Evolutionary conservation across 2,113 vertebrate species (phyloP).

Genomic region (Microcebus murinus): DNA sequence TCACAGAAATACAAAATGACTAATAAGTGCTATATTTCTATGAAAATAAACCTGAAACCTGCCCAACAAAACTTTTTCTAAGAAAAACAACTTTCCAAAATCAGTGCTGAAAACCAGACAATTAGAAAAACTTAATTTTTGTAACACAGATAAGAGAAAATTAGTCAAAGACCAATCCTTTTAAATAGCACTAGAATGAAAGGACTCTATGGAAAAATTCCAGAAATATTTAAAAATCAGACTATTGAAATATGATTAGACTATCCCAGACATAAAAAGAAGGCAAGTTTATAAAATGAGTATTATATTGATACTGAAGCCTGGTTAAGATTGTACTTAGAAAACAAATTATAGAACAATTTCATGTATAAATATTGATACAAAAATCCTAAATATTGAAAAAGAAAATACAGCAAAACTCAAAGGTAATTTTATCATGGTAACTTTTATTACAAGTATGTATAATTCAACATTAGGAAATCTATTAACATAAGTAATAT

Average conservation of each 20-base stretch:
- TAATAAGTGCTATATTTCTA: neutral
- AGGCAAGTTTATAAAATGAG: neutral
- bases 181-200: neutral
- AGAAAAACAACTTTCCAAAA: neutral
- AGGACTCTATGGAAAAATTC: neutral
- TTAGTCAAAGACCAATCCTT: conserved; percentile 1
- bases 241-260: neutral
- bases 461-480: conserved; percentile 9
- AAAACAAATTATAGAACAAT: neutral
- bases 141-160: neutral
- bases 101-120: neutral
- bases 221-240: neutral
- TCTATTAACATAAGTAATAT: neutral
- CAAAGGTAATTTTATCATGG: neutral
- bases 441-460: neutral
- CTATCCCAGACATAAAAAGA: neutral
- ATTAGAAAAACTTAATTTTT: neutral
- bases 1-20: neutral
- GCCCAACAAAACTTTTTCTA: neutral
- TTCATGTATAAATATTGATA: neutral
- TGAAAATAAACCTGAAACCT: neutral
- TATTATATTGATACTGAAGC: neutral
- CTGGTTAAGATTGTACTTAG: neutral
- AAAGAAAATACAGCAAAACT: neutral
- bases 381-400: neutral